Conservation (phyloP, 2,888 invertebrate species). For the Leptinotarsa juncta region DNA sequence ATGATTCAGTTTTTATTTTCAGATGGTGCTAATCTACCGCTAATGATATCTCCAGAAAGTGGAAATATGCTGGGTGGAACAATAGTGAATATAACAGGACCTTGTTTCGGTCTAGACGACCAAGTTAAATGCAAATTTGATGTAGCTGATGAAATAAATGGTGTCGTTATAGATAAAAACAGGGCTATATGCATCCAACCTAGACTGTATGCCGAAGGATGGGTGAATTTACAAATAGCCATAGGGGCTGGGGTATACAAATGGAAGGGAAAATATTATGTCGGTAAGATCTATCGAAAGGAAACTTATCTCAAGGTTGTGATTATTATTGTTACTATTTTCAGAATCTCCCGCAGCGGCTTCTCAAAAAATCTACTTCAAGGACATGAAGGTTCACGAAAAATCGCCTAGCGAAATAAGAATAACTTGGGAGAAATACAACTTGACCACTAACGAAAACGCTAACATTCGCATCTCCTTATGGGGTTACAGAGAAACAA, state of each 20-base stretch:
- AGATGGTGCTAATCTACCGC: conserved; percentile 84
- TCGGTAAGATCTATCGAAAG: conserved; percentile 73
- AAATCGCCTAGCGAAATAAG: conserved; percentile 79
- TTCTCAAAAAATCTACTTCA: conserved; percentile 86
- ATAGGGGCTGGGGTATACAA: conserved; percentile 85
- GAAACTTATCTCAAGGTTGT: background rate
- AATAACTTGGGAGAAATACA: conserved; percentile 86
- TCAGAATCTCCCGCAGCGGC: conserved; percentile 90
- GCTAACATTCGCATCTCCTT: conserved; percentile 84
- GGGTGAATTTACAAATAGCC: conserved; percentile 87
- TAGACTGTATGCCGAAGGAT: conserved; percentile 86
- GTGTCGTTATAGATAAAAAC: conserved; percentile 82
- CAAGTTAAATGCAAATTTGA: conserved; percentile 88
- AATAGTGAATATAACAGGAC: conserved; percentile 95
- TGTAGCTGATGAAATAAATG: conserved; percentile 78
- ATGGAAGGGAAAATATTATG: conserved; percentile 91
- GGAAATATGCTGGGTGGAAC: conserved; percentile 98
- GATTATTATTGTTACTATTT: conserved; percentile 27
- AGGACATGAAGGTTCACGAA: conserved; percentile 78
- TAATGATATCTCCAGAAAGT: conserved; percentile 93
- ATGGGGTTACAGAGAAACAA: conserved; percentile 91
- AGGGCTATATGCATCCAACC: conserved; percentile 93
- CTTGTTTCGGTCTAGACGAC: conserved; percentile 85
- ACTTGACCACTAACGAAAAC: conserved; percentile 84
- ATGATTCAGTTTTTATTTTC: conserved; percentile 40